Conservation (phyloP, 2,888 invertebrate species). For the Catocala fraxini region DNA sequence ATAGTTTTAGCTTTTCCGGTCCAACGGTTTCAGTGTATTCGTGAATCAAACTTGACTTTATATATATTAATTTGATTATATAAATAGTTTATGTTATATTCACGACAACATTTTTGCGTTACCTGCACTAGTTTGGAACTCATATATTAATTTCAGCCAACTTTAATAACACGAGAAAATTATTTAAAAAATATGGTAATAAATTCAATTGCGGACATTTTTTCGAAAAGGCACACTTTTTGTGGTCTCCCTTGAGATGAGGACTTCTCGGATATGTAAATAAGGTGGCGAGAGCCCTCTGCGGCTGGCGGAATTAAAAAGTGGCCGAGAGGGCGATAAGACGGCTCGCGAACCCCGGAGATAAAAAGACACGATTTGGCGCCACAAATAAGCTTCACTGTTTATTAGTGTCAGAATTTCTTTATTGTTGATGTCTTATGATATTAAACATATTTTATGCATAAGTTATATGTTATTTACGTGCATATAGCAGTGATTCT, state of each 20-base stretch:
- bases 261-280: conserved; percentile 62
- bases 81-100: too few species aligned
- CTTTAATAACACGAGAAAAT: conserved; percentile 10
- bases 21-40: too few species aligned
- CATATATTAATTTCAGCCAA: background rate
- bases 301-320: conserved; percentile 54
- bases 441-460: background rate
- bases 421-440: conserved; percentile 9
- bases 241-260: conserved; percentile 33
- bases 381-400: conserved; percentile 47
- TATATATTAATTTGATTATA: too few species aligned
- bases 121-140: background rate
- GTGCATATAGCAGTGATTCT: too few species aligned
- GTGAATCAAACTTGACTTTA: too few species aligned
- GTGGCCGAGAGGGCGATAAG: conserved; percentile 48
- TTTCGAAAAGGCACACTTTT: conserved; percentile 16
- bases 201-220: conserved; percentile 23
- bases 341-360: conserved; percentile 38
- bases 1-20: too few species aligned
- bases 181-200: conserved; percentile 15
- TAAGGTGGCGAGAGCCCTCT: conserved; percentile 51
- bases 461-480: background rate
- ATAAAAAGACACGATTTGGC: conserved; percentile 47
- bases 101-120: too few species aligned
- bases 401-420: conserved; percentile 14